Evolutionary conservation across 1,140 invertebrate genomes (phyloP), one percentile per base, ranked within the genome.

Genomic region (Portunus trituberculatus): DNA sequence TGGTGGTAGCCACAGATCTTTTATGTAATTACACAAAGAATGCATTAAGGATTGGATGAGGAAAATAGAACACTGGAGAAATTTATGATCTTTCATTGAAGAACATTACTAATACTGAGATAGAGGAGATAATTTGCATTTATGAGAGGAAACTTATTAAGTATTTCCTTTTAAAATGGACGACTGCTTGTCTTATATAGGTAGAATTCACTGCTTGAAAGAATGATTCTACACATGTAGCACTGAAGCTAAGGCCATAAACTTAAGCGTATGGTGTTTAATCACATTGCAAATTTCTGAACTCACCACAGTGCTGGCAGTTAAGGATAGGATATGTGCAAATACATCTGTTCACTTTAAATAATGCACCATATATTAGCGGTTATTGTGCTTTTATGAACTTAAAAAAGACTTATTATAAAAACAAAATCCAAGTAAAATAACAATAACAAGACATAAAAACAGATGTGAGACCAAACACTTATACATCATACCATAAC

Each of bases 251-350:
- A 95, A 95, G 94, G 94, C 94, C 94, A 95, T 92, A 46, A 95
- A 95, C 94, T 95, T 95, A 95, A 95, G 94, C 94, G 94, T 95
- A 95, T 95, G 94, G 92, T 88, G 94, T 92, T 92, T 83, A 76
- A 92, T 91, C 90, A 82, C 91, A 87, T 16, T 87, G 83, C 52
- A 29, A 87, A 92, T 91, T 59, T n/a, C 59, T 48, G 39, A 88
- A 83, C 91, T 89, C 91, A 91, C 90, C 90, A 91, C 29, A 59
- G 59, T 76, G n/a, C 90, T 91, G 32, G 31, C 52, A 76, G 52
- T n/a, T 32, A 91, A 76, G 32, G 90, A n/a, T 28, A 12, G 28
- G 59, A 32, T 28, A 32, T 32, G 31, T 31, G 29, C 48, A 76
- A 87, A 32, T 76, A 28, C n/a, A 32, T 76, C 28, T n/a, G 32